phyloP scores from a whole-genome alignment of 2,113 vertebrate genomes.

The Caloenas nicobarica region DNA sequence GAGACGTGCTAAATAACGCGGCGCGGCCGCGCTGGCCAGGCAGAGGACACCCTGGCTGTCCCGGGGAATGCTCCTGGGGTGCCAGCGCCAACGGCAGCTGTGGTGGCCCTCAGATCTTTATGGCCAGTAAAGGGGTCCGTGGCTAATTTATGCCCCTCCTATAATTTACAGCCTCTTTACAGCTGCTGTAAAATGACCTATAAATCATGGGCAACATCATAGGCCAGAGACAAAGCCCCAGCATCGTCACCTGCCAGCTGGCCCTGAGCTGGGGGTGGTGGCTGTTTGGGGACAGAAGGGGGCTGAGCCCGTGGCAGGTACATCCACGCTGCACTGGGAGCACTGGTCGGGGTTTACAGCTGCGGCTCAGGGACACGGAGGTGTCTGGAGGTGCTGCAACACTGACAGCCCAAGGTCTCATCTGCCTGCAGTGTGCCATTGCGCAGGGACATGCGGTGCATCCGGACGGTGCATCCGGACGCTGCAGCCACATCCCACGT shows the following conservation, averaged over 20 bases:
- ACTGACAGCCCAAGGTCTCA: not conserved
- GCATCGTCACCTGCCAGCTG: constrained; percentile 36
- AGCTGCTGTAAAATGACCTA: constrained; percentile 68
- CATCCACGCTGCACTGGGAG: not conserved
- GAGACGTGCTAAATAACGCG: not conserved
- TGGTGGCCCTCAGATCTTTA: constrained; percentile 67
- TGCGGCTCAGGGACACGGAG: accelerated
- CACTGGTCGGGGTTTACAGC: not conserved
- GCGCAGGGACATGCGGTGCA: too few species aligned
- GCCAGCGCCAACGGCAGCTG: constrained; percentile 55
- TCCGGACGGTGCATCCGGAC: too few species aligned
- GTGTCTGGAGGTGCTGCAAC: accelerated
- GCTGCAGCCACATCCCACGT: not conserved
- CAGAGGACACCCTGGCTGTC: constrained; percentile 34
- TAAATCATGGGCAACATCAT: constrained; percentile 61
- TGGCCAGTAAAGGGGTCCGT: constrained; percentile 65
- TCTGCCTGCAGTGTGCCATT: accelerated
- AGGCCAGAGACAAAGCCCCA: constrained; percentile 11
- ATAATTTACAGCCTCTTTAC: constrained; percentile 73
- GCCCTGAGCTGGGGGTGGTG: not conserved
- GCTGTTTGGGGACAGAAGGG: not conserved
- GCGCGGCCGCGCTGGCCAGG: not conserved
- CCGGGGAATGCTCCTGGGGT: constrained; percentile 36
- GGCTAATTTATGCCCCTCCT: constrained; percentile 70
- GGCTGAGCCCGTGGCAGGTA: not conserved